Evolutionary conservation across 2,888 invertebrate genomes (phyloP), one percentile per base, ranked within the genome.

Genomic region (Bugula neritina): DNA sequence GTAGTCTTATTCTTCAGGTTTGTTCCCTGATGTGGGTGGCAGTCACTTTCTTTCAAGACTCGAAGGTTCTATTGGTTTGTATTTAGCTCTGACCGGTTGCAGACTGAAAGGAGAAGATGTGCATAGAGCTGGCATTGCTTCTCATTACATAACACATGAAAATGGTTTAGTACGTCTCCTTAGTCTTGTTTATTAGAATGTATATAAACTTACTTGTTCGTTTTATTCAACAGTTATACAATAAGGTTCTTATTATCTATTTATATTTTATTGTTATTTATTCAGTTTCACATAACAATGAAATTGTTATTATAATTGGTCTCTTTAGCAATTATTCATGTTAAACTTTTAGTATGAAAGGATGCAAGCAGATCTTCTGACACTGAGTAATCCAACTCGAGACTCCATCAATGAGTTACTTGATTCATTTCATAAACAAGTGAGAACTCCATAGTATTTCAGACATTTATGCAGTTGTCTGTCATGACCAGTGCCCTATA

Each of bases 1-100:
- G n/a, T n/a, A n/a, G n/a, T n/a, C n/a, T n/a, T n/a, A n/a, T n/a
- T n/a, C n/a, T n/a, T n/a, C n/a, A 85, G 85, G 96, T 10, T 86
- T 98, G 54, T 94, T 96, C 81, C 95, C 98, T 0, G 99, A 99
- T 87, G 97, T 97, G 5, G 99, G 99, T 0, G 96, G 92, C 0
- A 91, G 93, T 0, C 90, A 93, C 80, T 94, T 98, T 83, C 86
- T 99, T 72, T 91, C 98, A 0, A 88, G 93, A 74, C 84, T 99
- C 69, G 88, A 88, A 72, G 93, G 92, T 23, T 90, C 92, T 81
- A 86, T 98, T 55, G 98, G 99, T 72, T 84, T 91, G 55, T 99
- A 90, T 83, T 86, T 99, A 72, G 98, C 93, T 27, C 87, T 99
- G 57, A 97, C 96, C 55, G 94, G 95, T 76, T 86, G 88, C 77